Base-by-base conservation (phyloP, 2,888 invertebrate genomes). In the Sinopyrophorus schimmeli region DNA sequence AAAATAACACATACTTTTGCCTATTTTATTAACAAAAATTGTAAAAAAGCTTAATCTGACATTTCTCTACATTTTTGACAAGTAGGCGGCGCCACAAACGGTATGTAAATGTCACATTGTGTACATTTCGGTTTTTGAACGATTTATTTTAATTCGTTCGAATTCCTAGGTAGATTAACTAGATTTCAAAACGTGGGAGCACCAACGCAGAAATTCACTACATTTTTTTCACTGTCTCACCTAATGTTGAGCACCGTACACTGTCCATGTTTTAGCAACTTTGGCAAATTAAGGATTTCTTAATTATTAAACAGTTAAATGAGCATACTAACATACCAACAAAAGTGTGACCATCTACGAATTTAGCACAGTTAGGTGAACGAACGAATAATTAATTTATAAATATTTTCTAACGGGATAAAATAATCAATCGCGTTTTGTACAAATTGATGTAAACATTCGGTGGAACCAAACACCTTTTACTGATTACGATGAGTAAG, bases 31-130 rank as follows among this genome's bases (percentile, higher is more conserved):
- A 53, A 54, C 41, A 37, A 51, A 51, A 53, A 55, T 47, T 53
- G 49, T 41, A 43, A 54, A 49, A 59, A 56, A 59, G 55, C 54
- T 40, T 55, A 51, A 46, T 54, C 53, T 59, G 54, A 52, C 60
- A 53, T 55, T 62, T 58, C 53, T 53, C 48, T 59, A 59, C 62
- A 64, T 62, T 53, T 55, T 55, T 57, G 56, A 60, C 54, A 55
- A 60, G 60, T 59, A 59, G 52, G 54, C 54, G 61, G 61, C 60
- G 58, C 61, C 53, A 41, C 50, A 51, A 53, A 53, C 50, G 57
- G 52, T 57, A 55, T 54, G 55, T 44, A 43, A 53, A 52, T 24
- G 49, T 51, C 52, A 60, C 58, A 50, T 52, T 52, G 58, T 54
- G 54, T 55, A 54, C 53, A 55, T 44, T 44, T 27, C 21, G 47